Base-by-base conservation (phyloP, 2,113 vertebrate genomes). In the Hiodon tergisus region DNA sequence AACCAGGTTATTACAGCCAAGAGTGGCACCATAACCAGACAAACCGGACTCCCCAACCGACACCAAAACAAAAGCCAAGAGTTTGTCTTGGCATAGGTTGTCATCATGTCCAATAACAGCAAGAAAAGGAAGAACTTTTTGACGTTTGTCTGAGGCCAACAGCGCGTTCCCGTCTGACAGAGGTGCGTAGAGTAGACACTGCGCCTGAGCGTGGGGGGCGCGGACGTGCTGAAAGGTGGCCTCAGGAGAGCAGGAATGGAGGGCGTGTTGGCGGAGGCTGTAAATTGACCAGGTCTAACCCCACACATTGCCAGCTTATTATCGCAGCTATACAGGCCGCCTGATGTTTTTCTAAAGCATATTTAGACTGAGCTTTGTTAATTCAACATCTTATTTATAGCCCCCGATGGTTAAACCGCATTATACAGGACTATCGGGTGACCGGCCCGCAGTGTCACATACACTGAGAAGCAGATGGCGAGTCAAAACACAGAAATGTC, bases 401-500 rank as follows among this genome's bases (percentile, higher is more conserved):
- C 69, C 61, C 52, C 74, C 78, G 77, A 65, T 67, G 74, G 72
- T 2, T 53, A 82, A 57, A 76, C 47, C 72, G 73, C 61, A 71
- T 75, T 63, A 71, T 61, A 71, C 73, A 69, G 78, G 71, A 7
- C 0, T 83, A 83, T 86, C 76, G 8, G 77, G 78, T 86, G 80
- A 86, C 86, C 48, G 2, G 58, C 80, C 76, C 68, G 76, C 77
- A 81, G 76, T 81, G 62, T 59, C 53, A 47, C 62, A 55, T 14
- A 58, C 5, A 46, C 61, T 81, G 61, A 78, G 78, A 83, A 76
- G 80, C 81, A 86, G 86, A 85, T 83, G 82, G 82, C 68, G 76
- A 69, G 76, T 80, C 47, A 67, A 79, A 86, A 85, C 76, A 75
- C 67, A 57, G 55, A 69, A 67, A 75, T 67, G 80, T 82, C 79